Base-by-base conservation (phyloP, 2,888 invertebrate species). In the Minunthozetes semirufus region DNA sequence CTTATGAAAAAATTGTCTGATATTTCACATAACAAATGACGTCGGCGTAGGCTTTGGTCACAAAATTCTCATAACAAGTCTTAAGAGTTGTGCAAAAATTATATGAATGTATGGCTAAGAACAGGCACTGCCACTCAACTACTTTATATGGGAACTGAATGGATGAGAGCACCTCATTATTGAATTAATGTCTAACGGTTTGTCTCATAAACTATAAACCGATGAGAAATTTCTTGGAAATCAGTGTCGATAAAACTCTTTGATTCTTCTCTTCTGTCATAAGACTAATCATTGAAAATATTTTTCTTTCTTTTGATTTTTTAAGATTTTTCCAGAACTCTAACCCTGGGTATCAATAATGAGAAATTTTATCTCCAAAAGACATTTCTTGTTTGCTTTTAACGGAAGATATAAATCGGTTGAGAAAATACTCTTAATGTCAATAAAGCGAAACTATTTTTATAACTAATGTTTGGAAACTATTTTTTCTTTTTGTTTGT, bases 41-140 rank as follows among this genome's bases (percentile, higher is more conserved):
- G 70, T 70, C 70, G 42, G 42, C 48, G 48, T 25, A 70, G 46
- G 46, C 13, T 46, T 70, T 70, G 70, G 70, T 70, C 70, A 70
- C 70, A 70, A 46, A 19, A 8, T 70, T 70, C 70, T 46, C 70
- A 70, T 70, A 70, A 70, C 48, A 46, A 22, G 11, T 38, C 9
- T 33, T 33, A 4, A 11, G 15, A 68, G 38, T 42, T 68, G 42
- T 46, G 68, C 1, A 42, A 63, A 63, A 63, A 59, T 59, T 19
- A 59, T 59, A 59, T 33, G 9, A 63, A 56, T 56, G 56, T 63
- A 27, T 22, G 63, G n/a, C 63, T 63, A 25, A 59, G 42, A 42
- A 42, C 42, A 42, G 59, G 50, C n/a, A 50, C n/a, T 9, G 25
- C 38, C 38, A 38, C 3, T 68, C 15, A 17, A 6, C 42, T 46